Evolutionary conservation across 2,113 vertebrate genomes (phyloP).

Genomic region (Hyperopisus bebe): DNA sequence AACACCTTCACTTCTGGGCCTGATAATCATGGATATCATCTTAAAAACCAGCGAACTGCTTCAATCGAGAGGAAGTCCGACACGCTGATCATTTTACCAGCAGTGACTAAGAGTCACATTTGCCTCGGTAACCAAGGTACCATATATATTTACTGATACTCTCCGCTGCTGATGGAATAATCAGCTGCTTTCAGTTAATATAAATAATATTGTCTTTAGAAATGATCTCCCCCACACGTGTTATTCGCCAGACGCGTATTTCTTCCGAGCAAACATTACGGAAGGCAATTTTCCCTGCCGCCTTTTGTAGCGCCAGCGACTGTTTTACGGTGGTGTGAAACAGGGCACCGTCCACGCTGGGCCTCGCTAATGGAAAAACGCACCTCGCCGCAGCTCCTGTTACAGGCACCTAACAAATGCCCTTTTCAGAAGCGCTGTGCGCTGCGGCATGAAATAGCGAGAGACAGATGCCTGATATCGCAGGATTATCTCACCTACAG

Average conservation of each 20-base stretch:
- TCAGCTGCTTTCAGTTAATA: neutral
- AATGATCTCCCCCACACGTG: neutral
- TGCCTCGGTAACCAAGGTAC: neutral
- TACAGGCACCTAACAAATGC: conserved; percentile 25
- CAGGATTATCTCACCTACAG: conserved; percentile 35
- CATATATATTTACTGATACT: conserved; percentile 7
- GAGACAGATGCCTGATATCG: conserved; percentile 42
- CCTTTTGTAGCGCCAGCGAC: conserved; percentile 2
- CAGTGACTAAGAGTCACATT: neutral
- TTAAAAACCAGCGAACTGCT: neutral
- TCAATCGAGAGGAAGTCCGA: neutral
- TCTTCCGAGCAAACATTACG: conserved; percentile 4
- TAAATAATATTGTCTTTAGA: conserved; percentile 1
- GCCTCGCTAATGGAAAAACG: conserved; percentile 35
- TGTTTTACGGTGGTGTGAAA: conserved; percentile 34
- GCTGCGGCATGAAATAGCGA: conserved; percentile 40
- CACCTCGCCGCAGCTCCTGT: conserved; percentile 35
- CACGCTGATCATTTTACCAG: neutral
- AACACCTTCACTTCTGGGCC: neutral
- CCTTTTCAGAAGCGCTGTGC: conserved; percentile 37
- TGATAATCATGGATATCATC: conserved; percentile 3
- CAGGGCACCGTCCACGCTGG: conserved; percentile 28
- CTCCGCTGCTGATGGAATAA: neutral
- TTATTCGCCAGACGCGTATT: neutral
- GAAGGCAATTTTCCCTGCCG: neutral